Conservation (phyloP, 2,113 vertebrate species). For the Lasiurus borealis region DNA sequence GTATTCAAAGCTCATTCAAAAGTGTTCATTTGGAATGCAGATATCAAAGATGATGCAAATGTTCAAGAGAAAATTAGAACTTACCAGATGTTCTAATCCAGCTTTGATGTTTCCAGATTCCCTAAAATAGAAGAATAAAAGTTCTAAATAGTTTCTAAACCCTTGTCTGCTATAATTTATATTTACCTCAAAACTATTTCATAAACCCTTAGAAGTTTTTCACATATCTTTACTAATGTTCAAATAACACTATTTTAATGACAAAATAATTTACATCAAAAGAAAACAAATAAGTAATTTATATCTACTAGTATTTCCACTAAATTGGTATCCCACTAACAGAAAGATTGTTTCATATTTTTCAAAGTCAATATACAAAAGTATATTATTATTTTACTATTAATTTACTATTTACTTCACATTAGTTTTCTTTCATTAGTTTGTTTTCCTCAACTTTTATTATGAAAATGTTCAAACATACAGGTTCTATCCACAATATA, state of each 20-base stretch:
- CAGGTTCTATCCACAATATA: not conserved
- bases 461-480: constrained; percentile 26
- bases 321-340: constrained; percentile 38
- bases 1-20: constrained; percentile 93
- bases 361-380: constrained; percentile 41
- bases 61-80: constrained; percentile 93
- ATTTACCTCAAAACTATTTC: constrained; percentile 78
- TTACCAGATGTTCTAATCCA: constrained; percentile 99
- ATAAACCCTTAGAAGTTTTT: constrained; percentile 60
- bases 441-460: constrained; percentile 27
- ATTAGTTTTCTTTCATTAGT: constrained; percentile 9
- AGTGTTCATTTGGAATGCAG: constrained; percentile 95
- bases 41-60: constrained; percentile 95
- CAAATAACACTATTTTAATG: constrained; percentile 55
- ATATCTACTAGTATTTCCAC: not conserved
- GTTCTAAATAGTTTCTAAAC: constrained; percentile 91
- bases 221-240: not conserved
- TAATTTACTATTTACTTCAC: not conserved
- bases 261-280: constrained; percentile 54
- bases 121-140: constrained; percentile 96
- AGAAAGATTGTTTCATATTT: constrained; percentile 35
- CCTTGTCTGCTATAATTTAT: constrained; percentile 83
- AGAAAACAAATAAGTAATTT: constrained; percentile 43
- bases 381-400: not conserved
- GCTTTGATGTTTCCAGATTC: constrained; percentile 94